phyloP scores from a whole-genome alignment of 2,888 invertebrate genomes.

The Drosophila recens region DNA sequence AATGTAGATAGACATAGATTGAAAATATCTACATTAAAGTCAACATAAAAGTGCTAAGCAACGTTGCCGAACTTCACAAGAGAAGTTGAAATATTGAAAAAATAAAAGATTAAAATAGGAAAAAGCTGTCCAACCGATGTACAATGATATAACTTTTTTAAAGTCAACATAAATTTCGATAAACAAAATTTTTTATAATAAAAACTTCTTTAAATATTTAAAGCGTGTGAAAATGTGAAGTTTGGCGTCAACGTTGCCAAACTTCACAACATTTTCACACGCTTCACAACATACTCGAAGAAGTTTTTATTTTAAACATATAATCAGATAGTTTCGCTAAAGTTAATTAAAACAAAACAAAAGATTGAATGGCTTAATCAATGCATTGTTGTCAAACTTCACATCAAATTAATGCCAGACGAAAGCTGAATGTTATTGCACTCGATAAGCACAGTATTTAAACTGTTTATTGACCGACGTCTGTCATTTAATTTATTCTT shows the following conservation, averaged over 20 bases:
- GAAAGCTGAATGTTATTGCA: conserved; percentile 24
- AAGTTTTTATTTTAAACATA: not conserved
- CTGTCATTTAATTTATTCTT: conserved; percentile 11
- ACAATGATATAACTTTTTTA: not conserved
- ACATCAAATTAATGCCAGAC: not conserved
- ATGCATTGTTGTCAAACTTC: conserved; percentile 7
- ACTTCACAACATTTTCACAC: not conserved
- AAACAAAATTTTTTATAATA: too few species aligned
- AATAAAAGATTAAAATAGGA: too few species aligned
- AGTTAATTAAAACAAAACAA: not conserved
- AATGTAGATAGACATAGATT: not conserved
- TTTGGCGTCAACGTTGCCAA: conserved; percentile 4
- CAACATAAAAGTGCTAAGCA: not conserved
- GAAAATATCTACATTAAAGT: not conserved
- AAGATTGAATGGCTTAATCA: not conserved
- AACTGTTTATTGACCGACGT: conserved; percentile 27
- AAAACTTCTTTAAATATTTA: too few species aligned
- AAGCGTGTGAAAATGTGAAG: too few species aligned
- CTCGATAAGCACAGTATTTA: conserved; percentile 7
- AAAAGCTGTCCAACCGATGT: too few species aligned
- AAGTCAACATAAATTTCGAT: not conserved
- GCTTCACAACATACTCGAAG: not conserved
- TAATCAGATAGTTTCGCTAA: not conserved
- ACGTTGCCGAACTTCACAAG: not conserved
- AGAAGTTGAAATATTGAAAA: too few species aligned